phyloP scores from a whole-genome alignment of 2,888 invertebrate species.

The Lycophotia porphyrea region DNA sequence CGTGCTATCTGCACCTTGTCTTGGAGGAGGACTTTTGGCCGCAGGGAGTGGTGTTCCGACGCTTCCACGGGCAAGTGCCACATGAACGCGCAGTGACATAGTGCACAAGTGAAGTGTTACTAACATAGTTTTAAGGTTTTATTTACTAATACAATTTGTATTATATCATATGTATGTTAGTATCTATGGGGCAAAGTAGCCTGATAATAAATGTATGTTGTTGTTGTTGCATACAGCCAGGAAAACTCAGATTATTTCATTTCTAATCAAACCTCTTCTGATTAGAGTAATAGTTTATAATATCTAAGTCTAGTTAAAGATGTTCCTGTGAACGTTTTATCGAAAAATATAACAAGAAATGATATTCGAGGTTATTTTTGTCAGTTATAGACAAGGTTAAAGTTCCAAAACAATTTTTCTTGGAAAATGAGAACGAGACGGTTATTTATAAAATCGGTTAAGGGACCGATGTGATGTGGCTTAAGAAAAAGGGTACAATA shows the following conservation, averaged over 20 bases:
- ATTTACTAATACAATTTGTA: too few species aligned
- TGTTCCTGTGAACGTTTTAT: conserved; percentile 15
- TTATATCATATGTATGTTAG: too few species aligned
- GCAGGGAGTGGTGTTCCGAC: too few species aligned
- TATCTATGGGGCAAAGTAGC: too few species aligned
- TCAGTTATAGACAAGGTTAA: neutral
- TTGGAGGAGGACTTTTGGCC: too few species aligned
- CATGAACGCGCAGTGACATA: too few species aligned
- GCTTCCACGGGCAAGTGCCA: too few species aligned
- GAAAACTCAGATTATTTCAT: neutral
- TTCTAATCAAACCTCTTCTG: conserved; percentile 2
- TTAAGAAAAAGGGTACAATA: neutral
- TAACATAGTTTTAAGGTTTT: too few species aligned
- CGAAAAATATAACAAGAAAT: neutral
- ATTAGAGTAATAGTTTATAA: conserved; percentile 1
- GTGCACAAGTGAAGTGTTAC: too few species aligned
- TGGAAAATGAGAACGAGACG: conserved; percentile 5
- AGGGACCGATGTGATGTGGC: conserved; percentile 4
- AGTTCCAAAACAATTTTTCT: neutral
- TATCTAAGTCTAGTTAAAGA: neutral
- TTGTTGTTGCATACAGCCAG: too few species aligned
- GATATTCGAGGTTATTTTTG: conserved; percentile 17
- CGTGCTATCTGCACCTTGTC: too few species aligned
- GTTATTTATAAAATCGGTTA: conserved; percentile 16
- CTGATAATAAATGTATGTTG: too few species aligned